phyloP scores from a whole-genome alignment of 2,797 vertebrate species.

The Argyrosomus regius region DNA sequence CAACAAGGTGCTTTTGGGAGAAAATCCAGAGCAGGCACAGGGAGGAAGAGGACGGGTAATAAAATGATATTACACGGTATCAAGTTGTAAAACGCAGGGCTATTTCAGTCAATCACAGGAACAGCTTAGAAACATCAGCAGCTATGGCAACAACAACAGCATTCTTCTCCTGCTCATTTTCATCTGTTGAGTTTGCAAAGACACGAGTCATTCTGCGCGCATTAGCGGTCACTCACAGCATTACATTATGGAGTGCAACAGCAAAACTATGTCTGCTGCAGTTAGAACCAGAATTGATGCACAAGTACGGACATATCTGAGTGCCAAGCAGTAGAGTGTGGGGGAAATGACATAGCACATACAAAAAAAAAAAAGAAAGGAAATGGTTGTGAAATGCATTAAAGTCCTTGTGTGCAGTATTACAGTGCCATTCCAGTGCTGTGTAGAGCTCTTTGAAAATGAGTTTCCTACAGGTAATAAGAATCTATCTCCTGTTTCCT shows the following conservation, averaged over 20 bases:
- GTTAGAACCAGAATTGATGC: neutral
- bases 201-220: conserved; percentile 19
- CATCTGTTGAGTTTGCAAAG: conserved; percentile 20
- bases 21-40: conserved; percentile 57
- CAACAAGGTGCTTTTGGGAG: conserved; percentile 77
- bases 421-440: neutral
- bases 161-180: conserved; percentile 30
- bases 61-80: conserved; percentile 67
- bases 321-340: neutral
- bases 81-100: conserved; percentile 59
- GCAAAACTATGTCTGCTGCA: neutral
- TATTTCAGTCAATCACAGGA: conserved; percentile 64
- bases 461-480: neutral
- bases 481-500: conserved; percentile 9
- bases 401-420: neutral
- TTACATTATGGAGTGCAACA: neutral
- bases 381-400: neutral
- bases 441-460: neutral
- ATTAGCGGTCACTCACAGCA: neutral
- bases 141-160: conserved; percentile 54
- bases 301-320: neutral
- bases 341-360: neutral
- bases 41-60: conserved; percentile 52
- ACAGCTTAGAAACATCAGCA: conserved; percentile 52
- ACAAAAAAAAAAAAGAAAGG: too few species aligned